Percentiles rank a stretch among this genome's conserved stretches.
phyloP scores from a whole-genome alignment of 2,113 vertebrate genomes.

The Neolamprologus sp. region DNA sequence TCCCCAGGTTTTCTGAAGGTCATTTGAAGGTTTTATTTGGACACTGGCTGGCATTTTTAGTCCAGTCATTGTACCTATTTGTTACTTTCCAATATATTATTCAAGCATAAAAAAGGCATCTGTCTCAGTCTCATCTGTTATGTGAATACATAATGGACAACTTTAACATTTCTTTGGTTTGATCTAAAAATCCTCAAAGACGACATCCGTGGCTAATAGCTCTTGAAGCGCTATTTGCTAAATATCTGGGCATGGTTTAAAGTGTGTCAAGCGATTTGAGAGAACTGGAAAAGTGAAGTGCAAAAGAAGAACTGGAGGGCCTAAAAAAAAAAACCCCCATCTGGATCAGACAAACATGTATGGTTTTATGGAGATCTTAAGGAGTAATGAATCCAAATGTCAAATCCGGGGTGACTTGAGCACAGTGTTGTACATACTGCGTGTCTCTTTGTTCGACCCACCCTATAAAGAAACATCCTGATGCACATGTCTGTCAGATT shows the following conservation, averaged over 20 bases:
- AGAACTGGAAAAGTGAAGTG: background rate
- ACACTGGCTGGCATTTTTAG: background rate
- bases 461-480: background rate
- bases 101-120: background rate
- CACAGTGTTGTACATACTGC: background rate
- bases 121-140: background rate
- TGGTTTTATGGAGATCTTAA: background rate
- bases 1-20: background rate
- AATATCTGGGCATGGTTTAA: background rate
- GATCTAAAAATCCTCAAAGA: background rate
- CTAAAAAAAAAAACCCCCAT: fast-evolving
- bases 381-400: background rate
- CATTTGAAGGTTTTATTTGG: background rate
- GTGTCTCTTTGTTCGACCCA: background rate
- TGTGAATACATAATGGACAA: background rate
- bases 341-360: background rate
- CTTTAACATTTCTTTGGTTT: background rate
- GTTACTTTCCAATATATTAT: background rate
- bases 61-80: background rate
- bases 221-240: background rate
- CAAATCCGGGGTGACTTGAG: background rate
- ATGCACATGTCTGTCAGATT: background rate
- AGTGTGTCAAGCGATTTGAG: background rate
- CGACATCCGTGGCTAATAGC: background rate
- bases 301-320: background rate